Evolutionary conservation across 2,797 vertebrate genomes (phyloP).

Genomic region (Propithecus deckenii): DNA sequence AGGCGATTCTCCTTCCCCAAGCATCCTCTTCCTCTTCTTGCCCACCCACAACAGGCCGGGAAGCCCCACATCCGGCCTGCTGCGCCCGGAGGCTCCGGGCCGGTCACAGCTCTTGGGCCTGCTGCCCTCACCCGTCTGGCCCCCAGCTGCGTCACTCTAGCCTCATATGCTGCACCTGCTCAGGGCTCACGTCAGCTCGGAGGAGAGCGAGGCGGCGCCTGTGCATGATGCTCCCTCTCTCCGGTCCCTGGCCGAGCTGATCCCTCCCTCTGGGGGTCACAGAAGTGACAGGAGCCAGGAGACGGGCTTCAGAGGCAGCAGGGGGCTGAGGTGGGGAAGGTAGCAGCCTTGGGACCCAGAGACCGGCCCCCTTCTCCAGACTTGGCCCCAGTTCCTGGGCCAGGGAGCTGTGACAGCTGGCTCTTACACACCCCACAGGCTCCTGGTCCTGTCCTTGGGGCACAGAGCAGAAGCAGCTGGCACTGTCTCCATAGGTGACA

Average conservation of each 20-base stretch:
- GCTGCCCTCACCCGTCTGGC: not conserved
- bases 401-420: not conserved
- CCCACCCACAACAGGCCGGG: accelerated
- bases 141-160: not conserved
- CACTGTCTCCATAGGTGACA: not conserved
- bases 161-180: accelerated
- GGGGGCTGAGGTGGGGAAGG: not conserved
- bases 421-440: not conserved
- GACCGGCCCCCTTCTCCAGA: not conserved
- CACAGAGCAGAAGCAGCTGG: not conserved
- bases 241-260: not conserved
- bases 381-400: not conserved
- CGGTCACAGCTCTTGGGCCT: too few relatives aligned
- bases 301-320: not conserved
- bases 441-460: not conserved
- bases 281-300: too few relatives aligned
- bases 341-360: not conserved
- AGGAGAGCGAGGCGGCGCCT: not conserved
- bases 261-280: not conserved
- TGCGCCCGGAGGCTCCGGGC: not conserved
- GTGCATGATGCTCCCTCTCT: not conserved
- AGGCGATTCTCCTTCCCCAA: too few relatives aligned
- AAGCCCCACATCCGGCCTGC: not conserved
- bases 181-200: not conserved
- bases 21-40: not conserved